Base-by-base conservation (phyloP, 2,113 vertebrate species). In the Sminthopsis crassicaudata region DNA sequence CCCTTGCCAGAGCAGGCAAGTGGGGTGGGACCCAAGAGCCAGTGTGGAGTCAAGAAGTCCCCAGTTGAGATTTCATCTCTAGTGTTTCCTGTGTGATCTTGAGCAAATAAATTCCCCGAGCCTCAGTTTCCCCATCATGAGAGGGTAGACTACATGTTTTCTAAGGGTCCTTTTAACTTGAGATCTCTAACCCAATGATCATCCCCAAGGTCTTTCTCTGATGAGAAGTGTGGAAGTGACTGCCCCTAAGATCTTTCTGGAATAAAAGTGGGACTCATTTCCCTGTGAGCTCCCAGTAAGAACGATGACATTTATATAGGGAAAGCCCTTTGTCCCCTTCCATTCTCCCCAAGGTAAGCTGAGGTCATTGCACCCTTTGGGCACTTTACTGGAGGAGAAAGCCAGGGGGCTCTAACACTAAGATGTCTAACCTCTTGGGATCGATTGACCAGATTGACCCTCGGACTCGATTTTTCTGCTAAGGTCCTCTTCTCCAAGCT, bases 141-240 rank as follows among this genome's bases (percentile, higher is more conserved):
- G 0, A n/a, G 1, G 2, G 36, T 2, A 1, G 4, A 67, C 4
- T 76, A 76, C 36, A n/a, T 42, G 19, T n/a, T 14, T 5, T n/a
- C 14, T 22, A 76, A n/a, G 12, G 67, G 67, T 19, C n/a, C 16
- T 84, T 84, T 84, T 19, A 84, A n/a, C 36, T 42, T 7, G 3
- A 16, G 16, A n/a, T 76, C 60, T n/a, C 60, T 76, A 36, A n/a
- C n/a, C 60, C 60, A 76, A 14, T 42, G n/a, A 84, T 42, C n/a
- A 84, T 84, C 16, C 67, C n/a, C n/a, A 7, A 84, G 42, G 16
- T 42, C n/a, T n/a, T 84, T 22, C n/a, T 84, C 67, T 84, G 67
- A n/a, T 42, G 12, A n/a, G 36, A 76, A 36, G 60, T 36, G 12
- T 36, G 3, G 12, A 84, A 84, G n/a, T 42, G 60, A n/a, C 36